Evolutionary conservation across 2,888 invertebrate genomes (phyloP), one percentile per base, ranked within the genome.

Genomic region (Drosophila mercatorum): DNA sequence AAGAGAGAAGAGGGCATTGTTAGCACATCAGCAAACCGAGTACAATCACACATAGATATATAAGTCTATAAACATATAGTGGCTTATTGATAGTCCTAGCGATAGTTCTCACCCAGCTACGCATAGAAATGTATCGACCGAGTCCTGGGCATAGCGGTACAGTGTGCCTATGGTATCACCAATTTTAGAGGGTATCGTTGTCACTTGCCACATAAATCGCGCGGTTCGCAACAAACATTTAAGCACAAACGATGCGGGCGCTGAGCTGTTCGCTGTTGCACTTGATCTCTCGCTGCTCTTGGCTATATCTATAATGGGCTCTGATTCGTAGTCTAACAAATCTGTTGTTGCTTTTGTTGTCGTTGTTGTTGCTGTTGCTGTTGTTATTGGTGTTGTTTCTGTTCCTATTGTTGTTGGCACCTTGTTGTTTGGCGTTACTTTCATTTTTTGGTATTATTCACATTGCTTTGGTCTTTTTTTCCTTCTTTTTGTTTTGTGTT

Each of bases 101-200:
- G 17, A 69, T 34, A 26, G 86, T 90, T 92, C 91, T 92, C 91
- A 93, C 92, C 92, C 92, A 85, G 92, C 91, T 78, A 92, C 92
- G 89, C 93, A 93, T 82, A 93, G 91, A 88, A 93, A 90, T 72
- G 89, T 89, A 84, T 92, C 92, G 80, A 93, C 91, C 49, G 93
- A 93, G 71, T 92, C 92, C 80, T 93, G 93, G 65, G 93, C 93
- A 90, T 93, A 93, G 78, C 92, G 91, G 71, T 93, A 91, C 66
- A 93, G 84, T 63, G 92, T 91, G 81, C 92, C 91, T 62, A 93
- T 83, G 62, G 93, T 92, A 76, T 91, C 91, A 84, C 93, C 93
- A 83, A 93, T 92, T 91, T 93, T 93, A 69, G 90, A 90, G 66
- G 93, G 92, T 84, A 93, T 90, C 77, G 92, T 92, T 68, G 92